These are phyloP conservation scores for Pardalotus punctatus DNA, from an alignment of 2,113 vertebrate species.

Conservation along the genomic window DNA sequence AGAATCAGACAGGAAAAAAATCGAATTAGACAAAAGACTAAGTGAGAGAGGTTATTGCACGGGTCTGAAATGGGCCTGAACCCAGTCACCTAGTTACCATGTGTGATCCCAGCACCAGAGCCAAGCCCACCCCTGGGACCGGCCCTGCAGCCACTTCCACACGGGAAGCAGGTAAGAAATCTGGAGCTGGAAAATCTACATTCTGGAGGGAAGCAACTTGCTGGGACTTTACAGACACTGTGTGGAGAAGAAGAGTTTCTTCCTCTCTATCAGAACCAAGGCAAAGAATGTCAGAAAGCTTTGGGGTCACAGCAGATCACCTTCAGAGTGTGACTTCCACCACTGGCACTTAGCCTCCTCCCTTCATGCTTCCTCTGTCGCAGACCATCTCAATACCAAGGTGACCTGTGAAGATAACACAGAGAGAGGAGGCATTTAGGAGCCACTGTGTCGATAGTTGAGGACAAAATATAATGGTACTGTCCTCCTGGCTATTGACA, in stretches of 20 bases:
- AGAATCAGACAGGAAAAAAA: background rate
- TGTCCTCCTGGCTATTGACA: slow-evolving; percentile 67
- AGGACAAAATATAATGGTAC: slow-evolving; percentile 40
- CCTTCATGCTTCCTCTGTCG: slow-evolving; percentile 64
- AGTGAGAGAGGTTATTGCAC: background rate
- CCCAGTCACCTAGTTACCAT: background rate
- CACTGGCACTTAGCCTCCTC: slow-evolving; percentile 68
- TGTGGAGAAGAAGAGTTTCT: slow-evolving; percentile 41
- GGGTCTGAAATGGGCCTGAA: background rate
- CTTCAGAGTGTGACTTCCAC: slow-evolving; percentile 56
- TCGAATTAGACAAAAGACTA: background rate
- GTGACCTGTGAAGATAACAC: slow-evolving; percentile 71
- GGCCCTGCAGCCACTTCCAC: background rate
- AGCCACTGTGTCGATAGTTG: slow-evolving; percentile 69
- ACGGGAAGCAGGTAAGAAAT: background rate
- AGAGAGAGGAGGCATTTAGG: slow-evolving; percentile 70
- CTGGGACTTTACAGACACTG: background rate
- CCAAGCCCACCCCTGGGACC: background rate
- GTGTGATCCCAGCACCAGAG: background rate
- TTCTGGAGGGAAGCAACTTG: background rate
- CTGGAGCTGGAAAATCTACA: background rate
- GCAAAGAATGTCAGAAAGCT: slow-evolving; percentile 49
- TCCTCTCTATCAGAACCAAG: slow-evolving; percentile 30
- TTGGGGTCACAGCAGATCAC: slow-evolving; percentile 63
- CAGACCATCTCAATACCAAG: slow-evolving; percentile 63